Evolutionary conservation across 2,888 invertebrate species (phyloP), one percentile per base, ranked within the genome.

Genomic region (Luperina testacea): DNA sequence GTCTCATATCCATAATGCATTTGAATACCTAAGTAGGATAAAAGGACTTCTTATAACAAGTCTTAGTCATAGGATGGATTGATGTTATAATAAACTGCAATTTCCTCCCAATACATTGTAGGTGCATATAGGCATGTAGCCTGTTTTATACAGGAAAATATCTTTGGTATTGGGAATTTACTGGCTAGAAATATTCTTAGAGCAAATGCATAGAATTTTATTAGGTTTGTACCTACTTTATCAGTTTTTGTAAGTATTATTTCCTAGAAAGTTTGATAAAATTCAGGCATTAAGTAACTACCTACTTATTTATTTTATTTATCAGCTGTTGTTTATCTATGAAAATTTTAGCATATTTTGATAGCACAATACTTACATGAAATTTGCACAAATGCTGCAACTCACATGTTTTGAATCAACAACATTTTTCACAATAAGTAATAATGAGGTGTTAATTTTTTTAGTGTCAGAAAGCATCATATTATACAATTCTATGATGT

Each of bases 21-120:
- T 75, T 79, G 9, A 70, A 70, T 74, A 69, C 63, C 7, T 82
- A 78, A 45, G 45, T 59, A 64, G 45, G 27, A 61, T 76, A 38
- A 42, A 73, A 51, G 64, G 51, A 59, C 70, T 71, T 75, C 42
- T 65, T 70, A 68, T 61, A 65, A 6, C 38, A 64, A 59, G 17
- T 59, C 13, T 75, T 84, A 81, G 71, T 85, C 85, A 85, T 63
- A 65, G 42, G 15, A 15, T 63, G 70, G 15, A 38, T 63, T 32
- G 15, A 38, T 63, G 51, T 68, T 72, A 59, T 71, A 38, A 59
- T 71, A 38, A 45, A 75, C 13, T 81, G 73, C 71, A 85, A 71
- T 77, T 59, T 81, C 85, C 81, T 85, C 13, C 32, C 63, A 68
- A 73, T 67, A 63, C n/a, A 27, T 68, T 48, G 4, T 65, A 65